phyloP scores from a whole-genome alignment of 1,140 invertebrate species.

The Drosophila guanche region DNA sequence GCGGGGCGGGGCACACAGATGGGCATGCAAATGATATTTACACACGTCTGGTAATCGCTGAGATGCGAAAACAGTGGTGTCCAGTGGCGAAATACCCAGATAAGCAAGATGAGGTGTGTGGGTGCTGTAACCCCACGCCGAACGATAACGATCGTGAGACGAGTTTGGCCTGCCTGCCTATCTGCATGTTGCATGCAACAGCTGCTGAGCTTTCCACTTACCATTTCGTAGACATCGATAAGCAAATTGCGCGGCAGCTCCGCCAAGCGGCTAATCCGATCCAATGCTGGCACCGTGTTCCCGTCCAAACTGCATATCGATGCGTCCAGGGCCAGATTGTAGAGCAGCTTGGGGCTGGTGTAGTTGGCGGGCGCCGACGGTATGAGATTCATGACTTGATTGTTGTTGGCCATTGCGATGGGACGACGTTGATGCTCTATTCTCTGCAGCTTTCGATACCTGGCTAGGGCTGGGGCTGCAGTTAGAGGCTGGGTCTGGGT shows the following conservation, averaged over 20 bases:
- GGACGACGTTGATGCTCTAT: too few relatives aligned
- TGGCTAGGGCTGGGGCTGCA: constrained; percentile 12
- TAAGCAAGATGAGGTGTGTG: constrained; percentile 7
- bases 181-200: too few relatives aligned
- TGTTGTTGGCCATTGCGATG: constrained; percentile 39
- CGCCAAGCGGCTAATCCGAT: constrained; percentile 65
- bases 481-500: not conserved
- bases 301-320: constrained; percentile 65
- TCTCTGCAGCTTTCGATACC: constrained; percentile 32
- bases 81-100: constrained; percentile 38
- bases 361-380: constrained; percentile 37
- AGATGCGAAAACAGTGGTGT: constrained; percentile 33
- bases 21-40: constrained; percentile 24
- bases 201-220: constrained; percentile 39
- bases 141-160: constrained; percentile 3
- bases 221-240: constrained; percentile 77
- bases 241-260: constrained; percentile 72
- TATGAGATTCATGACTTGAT: constrained; percentile 50
- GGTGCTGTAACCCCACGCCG: constrained; percentile 17
- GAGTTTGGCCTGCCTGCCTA: too few relatives aligned
- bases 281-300: constrained; percentile 59
- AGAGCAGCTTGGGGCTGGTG: constrained; percentile 56
- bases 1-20: constrained; percentile 6
- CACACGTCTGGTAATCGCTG: constrained; percentile 21
- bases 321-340: constrained; percentile 55